These are phyloP conservation scores for Dascillus cervinus DNA, from an alignment of 2,888 invertebrate genomes.

Conservation along the genomic window DNA sequence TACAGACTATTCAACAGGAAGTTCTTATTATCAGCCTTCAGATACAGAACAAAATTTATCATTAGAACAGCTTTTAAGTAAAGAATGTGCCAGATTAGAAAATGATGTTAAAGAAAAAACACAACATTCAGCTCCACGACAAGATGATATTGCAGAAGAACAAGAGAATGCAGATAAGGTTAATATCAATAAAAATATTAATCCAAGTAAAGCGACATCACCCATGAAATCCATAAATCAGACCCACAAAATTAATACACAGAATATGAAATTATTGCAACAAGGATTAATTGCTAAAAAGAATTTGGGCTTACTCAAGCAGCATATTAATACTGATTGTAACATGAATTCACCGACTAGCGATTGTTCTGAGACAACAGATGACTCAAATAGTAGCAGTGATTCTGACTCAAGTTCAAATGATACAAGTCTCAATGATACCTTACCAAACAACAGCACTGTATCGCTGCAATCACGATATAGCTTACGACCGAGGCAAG, in stretches of 20 bases:
- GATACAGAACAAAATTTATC: conserved; percentile 35
- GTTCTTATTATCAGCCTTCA: conserved; percentile 39
- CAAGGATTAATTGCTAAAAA: conserved; percentile 31
- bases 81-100: conserved; percentile 27
- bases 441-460: too few relatives aligned
- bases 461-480: too few relatives aligned
- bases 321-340: conserved; percentile 4
- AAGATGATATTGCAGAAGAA: not conserved
- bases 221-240: not conserved
- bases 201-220: too few relatives aligned
- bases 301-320: conserved; percentile 30
- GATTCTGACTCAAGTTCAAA: conserved; percentile 5
- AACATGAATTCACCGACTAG: conserved; percentile 9
- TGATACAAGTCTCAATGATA: conserved; percentile 1
- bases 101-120: conserved; percentile 3
- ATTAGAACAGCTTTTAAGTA: conserved; percentile 30
- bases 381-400: conserved; percentile 8
- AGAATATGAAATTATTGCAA: conserved; percentile 24
- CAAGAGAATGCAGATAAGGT: not conserved
- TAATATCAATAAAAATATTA: not conserved
- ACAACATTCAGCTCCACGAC: conserved; percentile 3
- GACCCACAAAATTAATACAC: conserved; percentile 4
- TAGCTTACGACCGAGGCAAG: conserved; percentile 1
- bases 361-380: conserved; percentile 5
- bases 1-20: conserved; percentile 39